Conservation (phyloP, 2,888 invertebrate genomes). For the Drosophila hamatofila region DNA sequence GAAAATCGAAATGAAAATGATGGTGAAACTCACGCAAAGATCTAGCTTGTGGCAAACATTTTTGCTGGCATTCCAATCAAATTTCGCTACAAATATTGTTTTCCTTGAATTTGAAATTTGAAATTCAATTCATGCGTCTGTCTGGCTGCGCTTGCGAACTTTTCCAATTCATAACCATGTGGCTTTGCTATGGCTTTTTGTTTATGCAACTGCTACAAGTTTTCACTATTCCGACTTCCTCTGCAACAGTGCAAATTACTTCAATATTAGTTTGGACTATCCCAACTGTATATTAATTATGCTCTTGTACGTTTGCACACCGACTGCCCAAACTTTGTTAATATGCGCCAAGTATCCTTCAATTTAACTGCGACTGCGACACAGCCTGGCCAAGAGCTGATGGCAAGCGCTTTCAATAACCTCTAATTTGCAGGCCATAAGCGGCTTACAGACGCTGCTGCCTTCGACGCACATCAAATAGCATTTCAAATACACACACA, state of each 20-base stretch:
- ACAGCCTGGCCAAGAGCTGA: constrained; percentile 1
- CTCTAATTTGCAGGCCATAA: constrained; percentile 73
- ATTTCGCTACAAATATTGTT: constrained; percentile 38
- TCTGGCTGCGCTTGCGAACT: constrained; percentile 9
- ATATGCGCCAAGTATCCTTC: neutral
- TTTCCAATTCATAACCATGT: constrained; percentile 23
- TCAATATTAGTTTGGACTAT: constrained; percentile 7
- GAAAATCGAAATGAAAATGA: constrained; percentile 44
- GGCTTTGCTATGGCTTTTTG: constrained; percentile 38
- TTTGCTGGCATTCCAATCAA: constrained; percentile 55
- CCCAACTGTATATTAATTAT: constrained; percentile 6
- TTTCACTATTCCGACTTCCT: constrained; percentile 36
- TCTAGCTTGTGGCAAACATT: constrained; percentile 12
- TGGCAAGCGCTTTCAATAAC: constrained; percentile 47
- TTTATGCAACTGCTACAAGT: constrained; percentile 53
- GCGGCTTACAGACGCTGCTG: constrained; percentile 61
- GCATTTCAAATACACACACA: constrained; percentile 51
- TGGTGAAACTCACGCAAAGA: constrained; percentile 44
- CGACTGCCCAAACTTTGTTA: neutral
- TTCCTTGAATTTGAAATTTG: constrained; percentile 40
- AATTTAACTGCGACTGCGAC: neutral
- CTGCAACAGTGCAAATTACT: constrained; percentile 3
- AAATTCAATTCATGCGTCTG: constrained; percentile 51
- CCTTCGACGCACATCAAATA: constrained; percentile 63
- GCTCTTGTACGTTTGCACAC: neutral